phyloP scores from a whole-genome alignment of 2,113 vertebrate genomes.

The Oceanodroma tethys region DNA sequence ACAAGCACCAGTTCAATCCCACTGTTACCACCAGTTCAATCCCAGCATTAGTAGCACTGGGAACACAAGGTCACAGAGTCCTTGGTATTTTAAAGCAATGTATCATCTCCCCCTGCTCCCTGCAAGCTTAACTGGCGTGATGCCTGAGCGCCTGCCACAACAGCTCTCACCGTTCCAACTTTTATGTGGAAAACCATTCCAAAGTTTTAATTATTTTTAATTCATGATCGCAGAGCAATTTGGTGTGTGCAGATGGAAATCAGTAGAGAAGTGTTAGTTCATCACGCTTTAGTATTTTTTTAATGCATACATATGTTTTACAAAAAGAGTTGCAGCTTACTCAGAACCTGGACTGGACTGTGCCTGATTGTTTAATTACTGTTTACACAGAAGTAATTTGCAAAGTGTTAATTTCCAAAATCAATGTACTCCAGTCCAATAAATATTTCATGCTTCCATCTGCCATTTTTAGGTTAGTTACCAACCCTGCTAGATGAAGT shows the following conservation, averaged over 20 bases:
- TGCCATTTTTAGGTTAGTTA: conserved; percentile 39
- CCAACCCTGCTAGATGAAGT: background rate
- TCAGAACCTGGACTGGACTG: conserved; percentile 41
- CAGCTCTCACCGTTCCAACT: background rate
- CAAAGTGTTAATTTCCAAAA: conserved; percentile 50
- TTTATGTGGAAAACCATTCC: background rate
- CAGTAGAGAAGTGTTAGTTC: background rate
- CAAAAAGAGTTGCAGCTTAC: conserved; percentile 22
- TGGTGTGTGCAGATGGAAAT: conserved; percentile 23
- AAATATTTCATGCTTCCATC: conserved; percentile 68
- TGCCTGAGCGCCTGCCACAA: background rate
- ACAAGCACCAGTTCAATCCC: background rate
- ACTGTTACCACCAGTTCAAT: background rate
- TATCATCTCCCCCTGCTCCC: background rate
- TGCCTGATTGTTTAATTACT: conserved; percentile 44
- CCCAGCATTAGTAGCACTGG: background rate
- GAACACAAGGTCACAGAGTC: fast-evolving
- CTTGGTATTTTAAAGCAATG: background rate
- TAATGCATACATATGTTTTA: conserved; percentile 25
- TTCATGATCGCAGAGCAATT: background rate
- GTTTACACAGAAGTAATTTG: conserved; percentile 43
- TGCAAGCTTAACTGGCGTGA: background rate
- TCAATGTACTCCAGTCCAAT: conserved; percentile 36
- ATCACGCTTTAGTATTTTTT: background rate
- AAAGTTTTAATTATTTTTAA: conserved; percentile 33